Evolutionary conservation across 1,140 invertebrate species (phyloP), one percentile per base, ranked within the genome.

Genomic region (Lysiphlebus fabarum): DNA sequence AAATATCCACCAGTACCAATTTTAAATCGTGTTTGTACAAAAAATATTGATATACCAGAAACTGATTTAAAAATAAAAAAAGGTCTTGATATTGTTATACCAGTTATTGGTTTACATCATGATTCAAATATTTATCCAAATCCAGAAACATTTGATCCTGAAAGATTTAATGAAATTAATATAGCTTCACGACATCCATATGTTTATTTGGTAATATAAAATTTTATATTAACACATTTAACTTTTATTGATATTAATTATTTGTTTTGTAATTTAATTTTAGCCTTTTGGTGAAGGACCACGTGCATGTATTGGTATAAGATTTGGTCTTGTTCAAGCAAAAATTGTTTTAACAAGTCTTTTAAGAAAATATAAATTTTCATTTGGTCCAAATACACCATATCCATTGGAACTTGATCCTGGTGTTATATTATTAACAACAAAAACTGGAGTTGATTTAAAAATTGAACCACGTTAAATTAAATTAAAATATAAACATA

Each of bases 131-230:
- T 82, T 53, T 90, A 81, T 68, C 77, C 82, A 6, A 75, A 89
- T 58, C 88, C 89, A 5, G 78, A 85, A 7, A 72, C 68, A n/a
- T 91, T 87, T 64, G 78, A 87, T 72, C 89, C 89, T 0, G 83
- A 87, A 53, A 71, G 86, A 58, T 90, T 90, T 66, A 67, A 73
- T n/a, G 70, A 79, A 2, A 82, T 82, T 63, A 80, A 82, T 43
- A 59, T 62, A 7, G 56, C 64, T 17, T 56, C 59, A 6, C 62
- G 82, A 14, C 77, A 69, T 62, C 70, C 50, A 4, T 75, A 68
- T 58, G 50, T 73, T 5, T 84, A 77, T 65, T 68, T 83, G 17
- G 17, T 26, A 26, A 26, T 26, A 26, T 26, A 26, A 26, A 26
- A 26, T 26, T 26, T 26, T n/a, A n/a, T n/a, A n/a, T n/a, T n/a